phyloP scores from a whole-genome alignment of 2,888 invertebrate genomes.

The Dynastes hyllus region DNA sequence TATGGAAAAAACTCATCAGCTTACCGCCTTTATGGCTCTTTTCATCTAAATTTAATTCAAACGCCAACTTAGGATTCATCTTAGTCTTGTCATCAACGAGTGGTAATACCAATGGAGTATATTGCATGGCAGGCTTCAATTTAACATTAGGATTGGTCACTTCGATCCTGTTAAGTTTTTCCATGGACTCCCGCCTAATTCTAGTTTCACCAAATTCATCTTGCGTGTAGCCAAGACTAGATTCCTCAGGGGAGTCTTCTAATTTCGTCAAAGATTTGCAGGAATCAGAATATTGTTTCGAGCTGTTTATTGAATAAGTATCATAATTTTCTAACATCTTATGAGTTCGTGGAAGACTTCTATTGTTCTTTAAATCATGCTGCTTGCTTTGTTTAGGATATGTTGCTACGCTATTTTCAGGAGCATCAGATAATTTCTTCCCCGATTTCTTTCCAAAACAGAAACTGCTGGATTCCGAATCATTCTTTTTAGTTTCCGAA shows the following conservation, averaged over 20 bases:
- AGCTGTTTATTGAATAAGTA: slow-evolving; percentile 23
- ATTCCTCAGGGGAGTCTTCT: slow-evolving; percentile 56
- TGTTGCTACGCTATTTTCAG: slow-evolving; percentile 62
- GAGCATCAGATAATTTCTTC: slow-evolving; percentile 46
- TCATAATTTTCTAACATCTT: slow-evolving; percentile 61
- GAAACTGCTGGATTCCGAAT: slow-evolving; percentile 62
- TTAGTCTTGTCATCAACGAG: slow-evolving; percentile 67
- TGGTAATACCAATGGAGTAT: slow-evolving; percentile 74
- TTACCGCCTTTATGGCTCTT: slow-evolving; percentile 65
- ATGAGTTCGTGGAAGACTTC: slow-evolving; percentile 67
- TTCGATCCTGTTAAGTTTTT: slow-evolving; percentile 72
- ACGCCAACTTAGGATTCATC: slow-evolving; percentile 72
- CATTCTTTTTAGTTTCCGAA: slow-evolving; percentile 56
- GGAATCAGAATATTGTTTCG: slow-evolving; percentile 57
- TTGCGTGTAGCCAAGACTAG: slow-evolving; percentile 64
- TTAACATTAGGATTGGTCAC: slow-evolving; percentile 68
- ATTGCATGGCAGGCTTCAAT: slow-evolving; percentile 75
- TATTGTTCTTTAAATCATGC: slow-evolving; percentile 62
- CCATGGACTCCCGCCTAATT: slow-evolving; percentile 43
- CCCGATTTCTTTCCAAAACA: slow-evolving; percentile 69
- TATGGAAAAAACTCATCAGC: slow-evolving; percentile 69
- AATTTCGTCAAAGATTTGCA: slow-evolving; percentile 57
- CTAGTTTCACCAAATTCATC: slow-evolving; percentile 60
- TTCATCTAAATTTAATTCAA: slow-evolving; percentile 76
- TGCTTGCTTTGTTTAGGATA: slow-evolving; percentile 64